Percentiles rank a stretch among this genome's conserved stretches.
Conservation (phyloP, 2,888 invertebrate genomes). For the Agelastica alni region DNA sequence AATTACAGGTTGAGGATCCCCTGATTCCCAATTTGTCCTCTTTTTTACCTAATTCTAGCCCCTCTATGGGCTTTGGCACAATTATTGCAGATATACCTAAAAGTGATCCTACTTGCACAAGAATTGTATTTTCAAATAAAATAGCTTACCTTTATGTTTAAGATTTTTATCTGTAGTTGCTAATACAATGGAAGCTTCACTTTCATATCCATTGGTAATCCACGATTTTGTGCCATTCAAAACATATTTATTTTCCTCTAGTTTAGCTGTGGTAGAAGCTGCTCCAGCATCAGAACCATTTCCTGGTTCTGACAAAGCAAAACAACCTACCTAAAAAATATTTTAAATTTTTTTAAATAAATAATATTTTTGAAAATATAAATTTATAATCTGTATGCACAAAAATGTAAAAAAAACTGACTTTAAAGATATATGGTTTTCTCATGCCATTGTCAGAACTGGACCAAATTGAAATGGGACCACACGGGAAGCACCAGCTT, state of each 20-base stretch:
- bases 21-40: slow-evolving; percentile 84
- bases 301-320: slow-evolving; percentile 91
- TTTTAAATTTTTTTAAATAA: neutral
- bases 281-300: slow-evolving; percentile 97
- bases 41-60: slow-evolving; percentile 87
- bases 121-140: neutral
- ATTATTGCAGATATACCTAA: slow-evolving; percentile 88
- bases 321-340: slow-evolving; percentile 75
- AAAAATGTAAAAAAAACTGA: too few relatives aligned
- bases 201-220: slow-evolving; percentile 94
- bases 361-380: neutral
- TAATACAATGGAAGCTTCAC: slow-evolving; percentile 81
- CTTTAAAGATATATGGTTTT: too few relatives aligned
- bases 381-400: too few relatives aligned
- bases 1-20: slow-evolving; percentile 86
- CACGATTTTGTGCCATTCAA: slow-evolving; percentile 91
- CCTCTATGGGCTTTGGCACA: slow-evolving; percentile 78
- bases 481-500: too few relatives aligned
- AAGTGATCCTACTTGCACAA: slow-evolving; percentile 5
- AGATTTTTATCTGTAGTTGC: slow-evolving; percentile 86
- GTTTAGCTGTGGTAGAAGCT: slow-evolving; percentile 84
- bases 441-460: too few relatives aligned
- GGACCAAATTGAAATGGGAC: too few relatives aligned
- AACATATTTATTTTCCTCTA: slow-evolving; percentile 70
- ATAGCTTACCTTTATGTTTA: slow-evolving; percentile 65